Evolutionary conservation across 2,888 invertebrate species (phyloP).

Genomic region (Synergus gifuensis): DNA sequence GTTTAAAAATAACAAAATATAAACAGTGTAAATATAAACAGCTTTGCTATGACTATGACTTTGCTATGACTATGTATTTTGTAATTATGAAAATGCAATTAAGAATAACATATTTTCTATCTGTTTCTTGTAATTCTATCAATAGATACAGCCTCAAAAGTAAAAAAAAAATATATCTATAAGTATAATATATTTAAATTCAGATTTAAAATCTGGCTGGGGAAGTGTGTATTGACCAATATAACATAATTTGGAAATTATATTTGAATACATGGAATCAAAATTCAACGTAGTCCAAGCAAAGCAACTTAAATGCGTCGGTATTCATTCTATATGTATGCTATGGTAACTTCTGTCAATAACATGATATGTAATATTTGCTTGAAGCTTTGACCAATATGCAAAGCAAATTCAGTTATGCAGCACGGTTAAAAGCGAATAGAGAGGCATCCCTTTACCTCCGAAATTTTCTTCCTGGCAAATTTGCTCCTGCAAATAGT

Average conservation of each 20-base stretch:
- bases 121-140: no score
- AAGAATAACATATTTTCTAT: no score
- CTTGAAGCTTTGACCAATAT: slow-evolving; percentile 36
- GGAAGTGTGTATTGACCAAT: not conserved
- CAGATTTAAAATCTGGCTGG: not conserved
- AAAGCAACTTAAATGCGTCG: slow-evolving; percentile 60
- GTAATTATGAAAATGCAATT: no score
- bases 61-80: no score
- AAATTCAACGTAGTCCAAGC: slow-evolving; percentile 34
- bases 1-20: no score
- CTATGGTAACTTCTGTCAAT: slow-evolving; percentile 57
- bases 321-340: slow-evolving; percentile 57
- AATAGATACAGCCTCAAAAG: no score
- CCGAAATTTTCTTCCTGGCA: slow-evolving; percentile 30
- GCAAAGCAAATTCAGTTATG: slow-evolving; percentile 36
- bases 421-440: not conserved
- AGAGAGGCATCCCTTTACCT: slow-evolving; percentile 8
- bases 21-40: no score
- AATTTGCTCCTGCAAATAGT: slow-evolving; percentile 10
- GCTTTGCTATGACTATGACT: no score
- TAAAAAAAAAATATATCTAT: no score
- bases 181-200: not conserved
- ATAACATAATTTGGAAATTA: slow-evolving; percentile 29
- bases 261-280: slow-evolving; percentile 25
- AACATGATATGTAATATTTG: slow-evolving; percentile 58